Conservation (phyloP, 2,888 invertebrate genomes). For the Augiades crinisus region DNA sequence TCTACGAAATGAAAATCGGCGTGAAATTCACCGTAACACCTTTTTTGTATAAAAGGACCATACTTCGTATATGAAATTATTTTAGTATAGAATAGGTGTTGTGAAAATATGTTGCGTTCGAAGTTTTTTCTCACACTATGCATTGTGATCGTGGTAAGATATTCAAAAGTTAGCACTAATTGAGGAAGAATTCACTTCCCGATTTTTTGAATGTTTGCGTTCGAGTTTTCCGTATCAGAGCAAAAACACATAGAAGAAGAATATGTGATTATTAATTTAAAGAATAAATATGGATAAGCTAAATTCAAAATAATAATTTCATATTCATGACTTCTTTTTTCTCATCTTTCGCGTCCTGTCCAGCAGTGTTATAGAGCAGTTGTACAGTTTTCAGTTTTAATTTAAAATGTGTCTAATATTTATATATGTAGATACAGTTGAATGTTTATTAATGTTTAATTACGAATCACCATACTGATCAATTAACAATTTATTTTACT, state of each 20-base stretch:
- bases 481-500: too few relatives aligned
- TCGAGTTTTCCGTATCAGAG: neutral
- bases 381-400: too few relatives aligned
- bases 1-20: conserved; percentile 3
- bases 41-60: conserved; percentile 18
- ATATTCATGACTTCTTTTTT: too few relatives aligned
- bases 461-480: too few relatives aligned
- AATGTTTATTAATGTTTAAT: too few relatives aligned
- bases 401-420: too few relatives aligned
- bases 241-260: conserved; percentile 10
- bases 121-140: conserved; percentile 9
- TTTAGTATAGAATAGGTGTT: conserved; percentile 3
- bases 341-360: too few relatives aligned
- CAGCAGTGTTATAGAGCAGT: too few relatives aligned
- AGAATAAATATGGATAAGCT: too few relatives aligned
- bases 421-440: too few relatives aligned
- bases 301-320: too few relatives aligned
- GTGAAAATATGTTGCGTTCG: conserved; percentile 17
- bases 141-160: conserved; percentile 15
- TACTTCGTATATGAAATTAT: conserved; percentile 5
- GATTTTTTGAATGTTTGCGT: neutral
- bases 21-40: conserved; percentile 20
- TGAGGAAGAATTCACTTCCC: conserved; percentile 13
- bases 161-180: conserved; percentile 7
- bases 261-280: too few relatives aligned